Conservation (phyloP, 1,140 invertebrate genomes). For the Gonatopus flavifemur region DNA sequence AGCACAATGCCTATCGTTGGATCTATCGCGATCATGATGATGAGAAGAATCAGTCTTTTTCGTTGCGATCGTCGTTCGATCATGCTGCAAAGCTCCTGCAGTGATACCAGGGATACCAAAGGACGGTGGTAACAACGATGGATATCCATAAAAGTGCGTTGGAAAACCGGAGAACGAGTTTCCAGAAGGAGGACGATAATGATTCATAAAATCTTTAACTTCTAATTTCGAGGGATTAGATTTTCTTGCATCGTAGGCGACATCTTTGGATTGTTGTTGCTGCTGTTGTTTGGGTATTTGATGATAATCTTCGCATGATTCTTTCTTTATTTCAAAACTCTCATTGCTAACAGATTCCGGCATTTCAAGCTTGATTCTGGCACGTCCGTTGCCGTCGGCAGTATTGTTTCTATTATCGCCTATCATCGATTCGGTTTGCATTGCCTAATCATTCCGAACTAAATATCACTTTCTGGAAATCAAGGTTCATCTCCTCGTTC, state of each 20-base stretch:
- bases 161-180: slow-evolving; percentile 27
- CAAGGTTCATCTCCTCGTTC: no score
- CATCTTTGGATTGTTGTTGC: background rate
- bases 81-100: background rate
- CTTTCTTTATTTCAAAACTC: slow-evolving; percentile 30
- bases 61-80: slow-evolving; percentile 8
- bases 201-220: no score
- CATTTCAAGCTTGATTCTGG: slow-evolving; percentile 22
- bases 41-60: slow-evolving; percentile 21
- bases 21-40: slow-evolving; percentile 19
- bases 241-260: slow-evolving; percentile 21
- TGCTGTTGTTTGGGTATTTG: background rate
- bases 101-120: no score
- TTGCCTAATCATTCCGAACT: no score
- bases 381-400: slow-evolving; percentile 10
- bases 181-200: no score
- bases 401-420: slow-evolving; percentile 1
- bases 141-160: slow-evolving; percentile 20
- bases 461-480: no score
- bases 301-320: slow-evolving; percentile 17
- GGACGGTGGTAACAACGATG: slow-evolving; percentile 13
- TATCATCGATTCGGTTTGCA: no score
- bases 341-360: slow-evolving; percentile 15
- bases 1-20: slow-evolving; percentile 15
- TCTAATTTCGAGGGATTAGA: background rate